A percentile compares a stretch with the other conserved stretches of the same genome.
Conservation (phyloP, 2,113 vertebrate species). For the Tursiops truncatus region DNA sequence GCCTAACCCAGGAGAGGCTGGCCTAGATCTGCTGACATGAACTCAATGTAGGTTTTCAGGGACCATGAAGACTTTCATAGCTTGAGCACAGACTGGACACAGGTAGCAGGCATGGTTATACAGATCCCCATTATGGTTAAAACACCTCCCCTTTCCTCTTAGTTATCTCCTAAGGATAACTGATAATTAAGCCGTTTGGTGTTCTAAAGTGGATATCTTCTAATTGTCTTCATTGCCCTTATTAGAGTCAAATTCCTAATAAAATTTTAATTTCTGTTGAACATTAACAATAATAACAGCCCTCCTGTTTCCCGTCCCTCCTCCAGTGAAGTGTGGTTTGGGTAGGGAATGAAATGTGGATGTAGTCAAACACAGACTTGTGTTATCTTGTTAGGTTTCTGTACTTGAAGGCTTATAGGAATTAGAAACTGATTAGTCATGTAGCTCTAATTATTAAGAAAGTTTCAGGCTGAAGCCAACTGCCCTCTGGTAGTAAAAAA, state of each 20-base stretch:
- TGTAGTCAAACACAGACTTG: neutral
- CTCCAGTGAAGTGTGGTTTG: neutral
- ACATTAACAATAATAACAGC: neutral
- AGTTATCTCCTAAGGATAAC: neutral
- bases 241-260: neutral
- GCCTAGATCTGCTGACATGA: too few relatives aligned
- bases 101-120: fast-evolving
- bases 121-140: fast-evolving
- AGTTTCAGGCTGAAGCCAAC: neutral
- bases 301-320: fast-evolving
- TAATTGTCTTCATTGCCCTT: neutral
- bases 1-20: neutral
- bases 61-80: fast-evolving
- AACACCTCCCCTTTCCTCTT: neutral
- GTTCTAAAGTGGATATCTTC: neutral
- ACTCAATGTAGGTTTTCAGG: fast-evolving
- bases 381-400: neutral
- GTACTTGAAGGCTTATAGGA: neutral
- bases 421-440: neutral
- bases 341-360: neutral
- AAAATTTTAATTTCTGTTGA: neutral
- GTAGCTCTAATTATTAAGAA: neutral
- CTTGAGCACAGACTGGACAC: fast-evolving
- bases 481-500: neutral
- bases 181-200: neutral